A percentile compares a stretch with the other conserved stretches of the same genome.
These are phyloP conservation scores for Chionomys nivalis DNA, from an alignment of 2,113 vertebrate species.

Conservation along the genomic window DNA sequence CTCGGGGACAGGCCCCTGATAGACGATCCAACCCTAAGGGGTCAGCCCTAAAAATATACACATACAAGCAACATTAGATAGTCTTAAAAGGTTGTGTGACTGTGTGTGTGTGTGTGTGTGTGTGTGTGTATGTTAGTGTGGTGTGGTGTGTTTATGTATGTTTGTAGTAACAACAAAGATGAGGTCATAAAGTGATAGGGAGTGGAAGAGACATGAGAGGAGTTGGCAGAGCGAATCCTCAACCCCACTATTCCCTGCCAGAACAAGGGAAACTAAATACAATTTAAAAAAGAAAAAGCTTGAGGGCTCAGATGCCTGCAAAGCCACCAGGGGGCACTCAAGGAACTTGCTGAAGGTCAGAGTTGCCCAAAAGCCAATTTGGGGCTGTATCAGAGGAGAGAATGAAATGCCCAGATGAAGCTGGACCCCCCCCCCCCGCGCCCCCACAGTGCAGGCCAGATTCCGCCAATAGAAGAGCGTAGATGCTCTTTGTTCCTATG, in stretches of 20 bases:
- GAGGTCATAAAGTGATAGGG: neutral
- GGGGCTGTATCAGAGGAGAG: neutral
- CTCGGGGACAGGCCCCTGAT: neutral
- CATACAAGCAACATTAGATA: neutral
- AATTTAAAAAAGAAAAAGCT: neutral
- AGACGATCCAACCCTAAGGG: neutral
- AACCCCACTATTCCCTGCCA: neutral
- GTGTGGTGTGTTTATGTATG: neutral
- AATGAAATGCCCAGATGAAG: accelerated
- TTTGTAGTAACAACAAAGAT: neutral
- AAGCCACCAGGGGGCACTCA: conserved; percentile 59
- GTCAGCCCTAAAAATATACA: neutral
- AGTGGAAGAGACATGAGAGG: neutral
- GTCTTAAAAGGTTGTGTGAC: neutral
- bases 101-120: neutral
- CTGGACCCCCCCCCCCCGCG: neutral
- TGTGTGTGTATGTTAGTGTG: neutral
- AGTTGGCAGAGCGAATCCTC: neutral
- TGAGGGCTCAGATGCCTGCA: neutral
- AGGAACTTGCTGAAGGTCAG: neutral
- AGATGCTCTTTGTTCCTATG: neutral
- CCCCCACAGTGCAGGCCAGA: neutral
- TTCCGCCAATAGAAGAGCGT: neutral
- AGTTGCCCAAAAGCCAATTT: neutral
- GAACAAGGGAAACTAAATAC: neutral